Percentiles rank a stretch among this genome's conserved stretches.
phyloP scores from a whole-genome alignment of 2,888 invertebrate genomes.

The Petrolisthes cinctipes region DNA sequence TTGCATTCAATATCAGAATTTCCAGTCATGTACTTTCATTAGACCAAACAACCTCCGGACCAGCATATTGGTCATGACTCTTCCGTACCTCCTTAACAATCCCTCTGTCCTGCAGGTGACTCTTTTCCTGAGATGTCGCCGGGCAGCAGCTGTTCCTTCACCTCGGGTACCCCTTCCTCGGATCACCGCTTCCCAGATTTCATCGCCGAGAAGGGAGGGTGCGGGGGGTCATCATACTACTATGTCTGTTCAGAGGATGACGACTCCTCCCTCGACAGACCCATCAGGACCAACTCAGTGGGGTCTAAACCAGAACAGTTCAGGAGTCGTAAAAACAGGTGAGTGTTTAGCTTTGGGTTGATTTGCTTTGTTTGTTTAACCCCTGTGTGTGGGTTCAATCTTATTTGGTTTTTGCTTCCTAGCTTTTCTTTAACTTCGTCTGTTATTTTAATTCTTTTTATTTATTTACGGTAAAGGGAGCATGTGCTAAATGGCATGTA shows the following conservation, averaged over 20 bases:
- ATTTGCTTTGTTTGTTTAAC: not conserved
- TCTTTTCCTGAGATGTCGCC: conserved; percentile 72
- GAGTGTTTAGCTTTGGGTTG: conserved; percentile 14
- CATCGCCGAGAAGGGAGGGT: conserved; percentile 78
- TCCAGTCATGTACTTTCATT: too few species aligned
- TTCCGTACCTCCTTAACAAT: too few species aligned
- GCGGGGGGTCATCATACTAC: conserved; percentile 73
- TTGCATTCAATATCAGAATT: too few species aligned
- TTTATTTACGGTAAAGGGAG: too few species aligned
- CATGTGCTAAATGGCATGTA: too few species aligned
- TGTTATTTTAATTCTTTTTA: not conserved
- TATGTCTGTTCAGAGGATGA: conserved; percentile 76
- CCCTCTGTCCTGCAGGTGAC: conserved; percentile 36
- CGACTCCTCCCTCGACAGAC: conserved; percentile 72
- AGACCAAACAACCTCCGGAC: too few species aligned
- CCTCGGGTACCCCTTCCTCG: conserved; percentile 86
- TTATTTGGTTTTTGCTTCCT: not conserved
- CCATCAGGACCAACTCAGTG: conserved; percentile 86
- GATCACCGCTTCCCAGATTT: conserved; percentile 83
- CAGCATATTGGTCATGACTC: too few species aligned
- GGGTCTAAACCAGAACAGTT: conserved; percentile 81
- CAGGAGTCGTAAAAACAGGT: conserved; percentile 69
- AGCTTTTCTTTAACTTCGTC: not conserved
- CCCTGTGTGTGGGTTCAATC: not conserved
- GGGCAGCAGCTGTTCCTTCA: conserved; percentile 79